These are phyloP conservation scores for Danio jaintianensis DNA, from an alignment of 2,797 vertebrate genomes.

Conservation along the genomic window DNA sequence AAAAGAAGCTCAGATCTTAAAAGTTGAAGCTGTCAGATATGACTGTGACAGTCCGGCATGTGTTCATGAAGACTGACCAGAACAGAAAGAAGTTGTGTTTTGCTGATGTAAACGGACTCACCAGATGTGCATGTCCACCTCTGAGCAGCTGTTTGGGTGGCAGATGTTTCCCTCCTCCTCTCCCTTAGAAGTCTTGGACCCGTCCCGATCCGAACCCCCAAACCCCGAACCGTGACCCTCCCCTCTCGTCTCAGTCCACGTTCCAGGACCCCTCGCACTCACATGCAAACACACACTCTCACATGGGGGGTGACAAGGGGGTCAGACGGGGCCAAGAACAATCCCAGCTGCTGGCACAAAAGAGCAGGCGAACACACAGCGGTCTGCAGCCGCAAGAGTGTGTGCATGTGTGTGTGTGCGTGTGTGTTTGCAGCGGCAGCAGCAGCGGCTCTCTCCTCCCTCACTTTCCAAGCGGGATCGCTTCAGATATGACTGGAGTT, in stretches of 20 bases:
- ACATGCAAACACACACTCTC: slow-evolving; percentile 46
- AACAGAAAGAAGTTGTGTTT: slow-evolving; percentile 60
- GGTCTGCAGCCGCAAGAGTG: slow-evolving; percentile 66
- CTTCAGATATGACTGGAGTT: slow-evolving; percentile 62
- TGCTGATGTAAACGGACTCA: slow-evolving; percentile 71
- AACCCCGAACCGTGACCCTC: slow-evolving; percentile 42
- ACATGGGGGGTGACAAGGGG: slow-evolving; percentile 53
- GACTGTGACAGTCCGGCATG: slow-evolving; percentile 10
- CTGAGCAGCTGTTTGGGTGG: slow-evolving; percentile 55
- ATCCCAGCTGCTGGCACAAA: slow-evolving; percentile 59
- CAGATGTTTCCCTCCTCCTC: slow-evolving; percentile 50
- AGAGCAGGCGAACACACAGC: slow-evolving; percentile 43
- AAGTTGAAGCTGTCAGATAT: not conserved
- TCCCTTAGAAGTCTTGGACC: slow-evolving; percentile 45
- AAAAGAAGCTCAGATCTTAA: not conserved
- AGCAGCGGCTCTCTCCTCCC: slow-evolving; percentile 63
- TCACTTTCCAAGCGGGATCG: slow-evolving; percentile 58
- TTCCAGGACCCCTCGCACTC: slow-evolving; percentile 45
- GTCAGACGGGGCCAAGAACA: slow-evolving; percentile 61
- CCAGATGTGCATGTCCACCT: slow-evolving; percentile 83
- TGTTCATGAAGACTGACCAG: slow-evolving; percentile 41
- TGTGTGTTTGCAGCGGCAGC: slow-evolving; percentile 64
- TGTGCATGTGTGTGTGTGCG: slow-evolving; percentile 41
- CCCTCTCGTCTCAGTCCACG: slow-evolving; percentile 31
- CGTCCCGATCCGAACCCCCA: slow-evolving; percentile 15